phyloP scores from a whole-genome alignment of 1,140 invertebrate genomes.

The Drosophila neocordata region DNA sequence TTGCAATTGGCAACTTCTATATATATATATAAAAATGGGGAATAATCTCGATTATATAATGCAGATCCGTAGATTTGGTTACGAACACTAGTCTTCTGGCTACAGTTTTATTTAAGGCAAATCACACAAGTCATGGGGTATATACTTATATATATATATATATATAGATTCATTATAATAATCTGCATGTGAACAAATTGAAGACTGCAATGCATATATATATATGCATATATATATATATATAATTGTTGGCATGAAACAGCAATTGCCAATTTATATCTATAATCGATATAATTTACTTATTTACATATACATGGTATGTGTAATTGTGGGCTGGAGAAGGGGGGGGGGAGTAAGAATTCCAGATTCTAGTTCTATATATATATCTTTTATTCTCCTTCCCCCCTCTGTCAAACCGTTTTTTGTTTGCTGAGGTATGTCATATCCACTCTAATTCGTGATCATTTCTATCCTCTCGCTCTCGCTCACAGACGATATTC shows the following conservation, averaged over 20 bases:
- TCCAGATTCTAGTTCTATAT: too few species aligned
- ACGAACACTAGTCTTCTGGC: constrained; percentile 46
- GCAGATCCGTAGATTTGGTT: not conserved
- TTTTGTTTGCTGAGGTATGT: not conserved
- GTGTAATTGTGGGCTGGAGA: too few species aligned
- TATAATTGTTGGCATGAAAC: not conserved
- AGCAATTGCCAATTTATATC: not conserved
- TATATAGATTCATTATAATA: constrained; percentile 27
- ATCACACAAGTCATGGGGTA: constrained; percentile 59
- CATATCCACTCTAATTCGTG: constrained; percentile 1
- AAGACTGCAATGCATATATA: constrained; percentile 13
- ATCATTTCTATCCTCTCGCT: not conserved
- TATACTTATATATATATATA: constrained; percentile 22
- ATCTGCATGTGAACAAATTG: constrained; percentile 33
- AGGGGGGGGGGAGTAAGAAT: too few species aligned
- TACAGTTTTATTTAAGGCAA: constrained; percentile 71
- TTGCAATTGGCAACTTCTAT: constrained; percentile 1
- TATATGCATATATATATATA: too few species aligned
- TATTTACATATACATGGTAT: not conserved
- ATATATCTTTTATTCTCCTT: too few species aligned
- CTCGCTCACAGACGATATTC: constrained; percentile 70
- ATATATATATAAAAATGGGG: not conserved
- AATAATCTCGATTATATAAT: not conserved
- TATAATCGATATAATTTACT: not conserved
- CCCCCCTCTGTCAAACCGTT: too few species aligned